These are phyloP conservation scores for Tragelaphus buxtoni DNA, from an alignment of 2,113 vertebrate genomes.

Conservation along the genomic window DNA sequence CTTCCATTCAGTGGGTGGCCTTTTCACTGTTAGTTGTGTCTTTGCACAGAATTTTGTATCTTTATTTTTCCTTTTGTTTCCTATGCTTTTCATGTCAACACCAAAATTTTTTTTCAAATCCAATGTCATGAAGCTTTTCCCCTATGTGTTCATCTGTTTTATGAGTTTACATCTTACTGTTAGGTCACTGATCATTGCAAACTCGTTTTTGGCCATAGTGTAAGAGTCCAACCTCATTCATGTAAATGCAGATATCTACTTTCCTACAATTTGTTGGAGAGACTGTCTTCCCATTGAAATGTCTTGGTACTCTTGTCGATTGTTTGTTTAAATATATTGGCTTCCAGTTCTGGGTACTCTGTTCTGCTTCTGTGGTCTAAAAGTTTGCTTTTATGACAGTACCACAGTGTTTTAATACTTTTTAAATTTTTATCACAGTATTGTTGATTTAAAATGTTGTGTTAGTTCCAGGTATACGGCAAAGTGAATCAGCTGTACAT, in stretches of 20 bases:
- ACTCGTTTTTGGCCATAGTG: not conserved
- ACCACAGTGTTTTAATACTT: not conserved
- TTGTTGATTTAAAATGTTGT: not conserved
- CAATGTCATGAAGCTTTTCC: not conserved
- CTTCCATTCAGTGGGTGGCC: not conserved
- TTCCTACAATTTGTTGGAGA: not conserved
- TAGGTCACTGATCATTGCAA: not conserved
- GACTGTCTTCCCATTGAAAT: not conserved
- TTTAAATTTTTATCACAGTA: not conserved
- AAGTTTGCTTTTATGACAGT: not conserved
- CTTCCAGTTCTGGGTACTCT: not conserved
- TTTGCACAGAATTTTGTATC: not conserved
- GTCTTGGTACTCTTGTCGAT: not conserved
- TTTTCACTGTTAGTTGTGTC: not conserved
- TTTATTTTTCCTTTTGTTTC: not conserved
- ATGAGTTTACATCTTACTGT: not conserved
- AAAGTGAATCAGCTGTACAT: not conserved
- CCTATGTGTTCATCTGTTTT: not conserved
- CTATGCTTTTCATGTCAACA: not conserved
- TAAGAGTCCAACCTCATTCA: not conserved
- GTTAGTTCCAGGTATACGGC: not conserved
- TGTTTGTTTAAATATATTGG: not conserved
- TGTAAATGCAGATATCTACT: not conserved
- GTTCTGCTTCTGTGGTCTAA: not conserved
- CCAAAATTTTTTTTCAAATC: not conserved